Base-by-base conservation (phyloP, 2,797 vertebrate genomes). In the Podarcis siculus region DNA sequence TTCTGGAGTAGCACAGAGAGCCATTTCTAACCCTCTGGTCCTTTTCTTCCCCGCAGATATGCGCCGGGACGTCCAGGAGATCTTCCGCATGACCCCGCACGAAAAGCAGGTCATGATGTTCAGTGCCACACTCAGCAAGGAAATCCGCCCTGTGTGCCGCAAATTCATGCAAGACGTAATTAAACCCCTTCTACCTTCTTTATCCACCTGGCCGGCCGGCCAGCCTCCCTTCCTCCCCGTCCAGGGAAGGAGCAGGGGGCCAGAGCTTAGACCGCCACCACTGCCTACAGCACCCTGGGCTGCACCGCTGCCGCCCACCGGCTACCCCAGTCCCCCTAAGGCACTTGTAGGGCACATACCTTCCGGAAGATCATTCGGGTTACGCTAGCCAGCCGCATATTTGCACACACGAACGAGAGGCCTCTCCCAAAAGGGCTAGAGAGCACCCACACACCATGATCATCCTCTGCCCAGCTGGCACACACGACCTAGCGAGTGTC, bases 81-180 rank as follows among this genome's bases (percentile, higher is more conserved):
- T 98, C 90, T 98, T 98, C 96, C 97, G 97, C 92, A 97, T 98
- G 98, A 98, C 97, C 90, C 98, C 97, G 21, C 97, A 98, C 3
- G 97, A 98, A 96, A 98, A 98, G 97, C 98, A 98, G 96, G 97
- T 98, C 95, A 98, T 98, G 98, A 98, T 98, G 98, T 98, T 96
- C 97, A 98, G 98, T 93, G 97, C 98, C 89, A 98, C 98, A 83
- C 96, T 98, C 95, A 97, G 97, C 95, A 98, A 98, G 97, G 98
- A 98, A 93, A 98, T 98, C 93, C 98, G 97, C 30, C 98, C 98
- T 0, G 97, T 98, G 92, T 98, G 98, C 97, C 95, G 98, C 94
- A 98, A 98, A 95, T 98, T 98, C 97, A 98, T 98, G 97, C 98
- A 98, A 97, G 98, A 98, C 94, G 98, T 98, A 98, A 98, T 97